Evolutionary conservation across 2,888 invertebrate genomes (phyloP).

Genomic region (Rhagonycha lutea): DNA sequence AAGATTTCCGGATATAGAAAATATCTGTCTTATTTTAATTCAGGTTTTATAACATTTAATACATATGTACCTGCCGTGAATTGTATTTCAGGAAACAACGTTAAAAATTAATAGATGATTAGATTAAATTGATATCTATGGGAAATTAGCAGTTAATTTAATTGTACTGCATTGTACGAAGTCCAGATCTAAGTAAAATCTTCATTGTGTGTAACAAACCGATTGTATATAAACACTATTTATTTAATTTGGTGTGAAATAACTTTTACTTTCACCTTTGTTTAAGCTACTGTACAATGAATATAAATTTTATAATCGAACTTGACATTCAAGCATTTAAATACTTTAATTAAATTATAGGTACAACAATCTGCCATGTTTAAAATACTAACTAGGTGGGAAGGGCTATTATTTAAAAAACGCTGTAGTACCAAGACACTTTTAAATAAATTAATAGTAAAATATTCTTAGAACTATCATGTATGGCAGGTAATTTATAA

Average conservation of each 20-base stretch:
- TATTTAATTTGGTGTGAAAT: constrained; percentile 9
- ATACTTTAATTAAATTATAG: not conserved
- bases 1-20: not conserved
- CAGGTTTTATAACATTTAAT: not conserved
- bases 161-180: not conserved
- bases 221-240: not conserved
- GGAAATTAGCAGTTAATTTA: not conserved
- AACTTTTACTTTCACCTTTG: constrained; percentile 24
- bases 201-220: not conserved
- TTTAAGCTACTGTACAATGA: constrained; percentile 8
- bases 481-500: not conserved
- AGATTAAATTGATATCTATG: not conserved
- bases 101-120: not conserved
- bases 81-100: not conserved
- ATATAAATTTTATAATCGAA: constrained; percentile 13
- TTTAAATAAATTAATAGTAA: not conserved
- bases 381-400: not conserved
- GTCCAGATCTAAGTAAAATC: not conserved
- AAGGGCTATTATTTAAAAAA: not conserved
- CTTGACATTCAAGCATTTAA: constrained; percentile 16
- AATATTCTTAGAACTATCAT: not conserved
- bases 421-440: too few relatives aligned
- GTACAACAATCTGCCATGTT: not conserved
- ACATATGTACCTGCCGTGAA: not conserved
- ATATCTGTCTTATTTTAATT: too few relatives aligned